Percentiles rank a stretch among this genome's conserved stretches.
Evolutionary conservation across 2,888 invertebrate species (phyloP).

Genomic region (Philonicus albiceps): DNA sequence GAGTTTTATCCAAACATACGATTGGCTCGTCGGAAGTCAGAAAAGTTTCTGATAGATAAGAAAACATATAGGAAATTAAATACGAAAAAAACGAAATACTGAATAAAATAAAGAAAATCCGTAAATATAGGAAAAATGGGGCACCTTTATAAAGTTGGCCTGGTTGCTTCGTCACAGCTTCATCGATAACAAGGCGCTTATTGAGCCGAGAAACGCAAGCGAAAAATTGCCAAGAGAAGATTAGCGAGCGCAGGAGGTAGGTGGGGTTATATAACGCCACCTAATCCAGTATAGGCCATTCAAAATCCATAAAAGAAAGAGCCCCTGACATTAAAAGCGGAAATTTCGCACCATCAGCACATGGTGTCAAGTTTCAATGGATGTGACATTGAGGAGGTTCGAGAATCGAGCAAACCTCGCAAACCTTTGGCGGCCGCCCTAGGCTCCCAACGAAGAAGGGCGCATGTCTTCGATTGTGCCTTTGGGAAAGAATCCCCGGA

Average conservation of each 20-base stretch:
- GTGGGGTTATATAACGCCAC: slow-evolving; percentile 2
- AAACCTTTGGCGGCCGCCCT: background rate
- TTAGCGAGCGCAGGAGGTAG: background rate
- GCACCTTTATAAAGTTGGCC: background rate
- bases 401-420: slow-evolving; percentile 15
- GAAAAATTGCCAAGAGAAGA: background rate
- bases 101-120: background rate
- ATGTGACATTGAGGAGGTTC: slow-evolving; percentile 23
- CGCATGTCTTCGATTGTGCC: background rate
- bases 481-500: background rate
- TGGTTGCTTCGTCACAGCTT: background rate
- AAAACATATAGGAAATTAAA: background rate
- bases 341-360: slow-evolving; percentile 35
- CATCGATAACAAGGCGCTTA: background rate
- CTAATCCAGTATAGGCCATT: background rate
- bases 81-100: background rate
- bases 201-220: background rate
- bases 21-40: background rate
- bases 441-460: background rate
- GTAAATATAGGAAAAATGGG: background rate
- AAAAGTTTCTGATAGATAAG: background rate
- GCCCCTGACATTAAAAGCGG: slow-evolving; percentile 25
- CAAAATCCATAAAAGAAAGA: background rate
- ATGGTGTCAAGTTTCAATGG: slow-evolving; percentile 12
- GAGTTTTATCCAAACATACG: background rate